Conservation (phyloP, 2,113 vertebrate genomes). For the Oxyruncus cristatus region DNA sequence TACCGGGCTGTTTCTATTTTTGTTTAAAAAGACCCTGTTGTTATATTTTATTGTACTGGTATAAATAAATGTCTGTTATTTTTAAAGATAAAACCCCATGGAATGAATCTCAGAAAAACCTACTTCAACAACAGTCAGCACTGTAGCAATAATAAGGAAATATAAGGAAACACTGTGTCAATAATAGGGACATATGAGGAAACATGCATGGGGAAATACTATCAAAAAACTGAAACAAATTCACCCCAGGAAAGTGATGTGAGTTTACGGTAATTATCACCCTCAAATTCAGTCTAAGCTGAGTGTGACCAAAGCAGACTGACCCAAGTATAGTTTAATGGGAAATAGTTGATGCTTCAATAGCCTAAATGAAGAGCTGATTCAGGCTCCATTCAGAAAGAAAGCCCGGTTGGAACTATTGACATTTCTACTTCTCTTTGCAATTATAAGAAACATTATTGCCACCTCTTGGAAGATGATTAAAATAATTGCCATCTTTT, state of each 20-base stretch:
- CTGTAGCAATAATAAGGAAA: not conserved
- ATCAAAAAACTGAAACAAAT: not conserved
- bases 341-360: conserved; percentile 55
- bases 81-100: not conserved
- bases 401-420: conserved; percentile 57
- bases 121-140: not conserved
- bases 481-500: conserved; percentile 74
- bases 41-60: not conserved
- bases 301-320: not conserved
- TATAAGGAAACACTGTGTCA: not conserved
- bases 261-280: not conserved
- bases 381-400: conserved; percentile 55
- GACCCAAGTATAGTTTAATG: conserved; percentile 26
- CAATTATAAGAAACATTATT: conserved; percentile 66
- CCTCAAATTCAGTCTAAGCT: not conserved
- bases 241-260: not conserved
- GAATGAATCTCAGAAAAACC: not conserved
- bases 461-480: conserved; percentile 51
- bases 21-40: not conserved
- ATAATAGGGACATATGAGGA: not conserved
- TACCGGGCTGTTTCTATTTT: not conserved
- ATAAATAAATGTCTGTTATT: not conserved
- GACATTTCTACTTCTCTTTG: conserved; percentile 64
- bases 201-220: not conserved
- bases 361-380: conserved; percentile 61